These are phyloP conservation scores for Diorhabda carinulata DNA, from an alignment of 1,140 invertebrate genomes.

Conservation along the genomic window DNA sequence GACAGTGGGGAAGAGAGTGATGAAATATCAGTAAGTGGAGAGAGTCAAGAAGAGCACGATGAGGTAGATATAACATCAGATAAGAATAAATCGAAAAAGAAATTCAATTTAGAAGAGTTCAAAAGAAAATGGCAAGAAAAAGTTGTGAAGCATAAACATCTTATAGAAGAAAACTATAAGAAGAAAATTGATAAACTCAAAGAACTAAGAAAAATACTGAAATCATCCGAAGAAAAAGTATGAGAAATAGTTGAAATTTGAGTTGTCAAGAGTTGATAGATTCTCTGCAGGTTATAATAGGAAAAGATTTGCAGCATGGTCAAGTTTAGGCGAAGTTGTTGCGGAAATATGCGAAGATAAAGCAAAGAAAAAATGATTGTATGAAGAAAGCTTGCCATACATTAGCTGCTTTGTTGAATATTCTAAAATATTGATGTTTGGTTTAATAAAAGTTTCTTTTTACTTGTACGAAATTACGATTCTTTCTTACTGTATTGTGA, in stretches of 20 bases:
- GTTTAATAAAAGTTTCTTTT: too few relatives aligned
- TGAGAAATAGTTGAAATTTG: neutral
- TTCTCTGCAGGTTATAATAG: too few relatives aligned
- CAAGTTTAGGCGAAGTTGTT: too few relatives aligned
- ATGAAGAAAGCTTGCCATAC: too few relatives aligned
- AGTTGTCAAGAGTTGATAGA: too few relatives aligned
- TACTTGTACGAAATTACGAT: too few relatives aligned
- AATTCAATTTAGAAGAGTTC: conserved; percentile 15
- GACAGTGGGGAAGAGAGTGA: conserved; percentile 5
- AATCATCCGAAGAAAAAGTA: conserved; percentile 14
- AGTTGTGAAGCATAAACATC: conserved; percentile 7
- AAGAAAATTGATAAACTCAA: conserved; percentile 21
- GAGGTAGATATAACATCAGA: conserved; percentile 6
- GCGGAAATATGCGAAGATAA: too few relatives aligned
- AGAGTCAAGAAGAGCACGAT: conserved; percentile 11
- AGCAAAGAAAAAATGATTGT: too few relatives aligned
- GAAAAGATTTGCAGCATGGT: too few relatives aligned
- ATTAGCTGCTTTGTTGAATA: too few relatives aligned
- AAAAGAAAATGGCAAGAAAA: conserved; percentile 17
- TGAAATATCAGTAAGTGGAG: neutral
- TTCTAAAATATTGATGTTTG: too few relatives aligned
- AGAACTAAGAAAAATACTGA: conserved; percentile 18
- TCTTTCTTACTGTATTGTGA: too few relatives aligned
- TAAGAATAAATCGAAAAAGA: conserved; percentile 12
- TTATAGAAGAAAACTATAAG: conserved; percentile 20